Percentiles rank a stretch among this genome's conserved stretches.
These are phyloP conservation scores for Neomonachus schauinslandi DNA, from an alignment of 2,113 vertebrate genomes.

Conservation along the genomic window DNA sequence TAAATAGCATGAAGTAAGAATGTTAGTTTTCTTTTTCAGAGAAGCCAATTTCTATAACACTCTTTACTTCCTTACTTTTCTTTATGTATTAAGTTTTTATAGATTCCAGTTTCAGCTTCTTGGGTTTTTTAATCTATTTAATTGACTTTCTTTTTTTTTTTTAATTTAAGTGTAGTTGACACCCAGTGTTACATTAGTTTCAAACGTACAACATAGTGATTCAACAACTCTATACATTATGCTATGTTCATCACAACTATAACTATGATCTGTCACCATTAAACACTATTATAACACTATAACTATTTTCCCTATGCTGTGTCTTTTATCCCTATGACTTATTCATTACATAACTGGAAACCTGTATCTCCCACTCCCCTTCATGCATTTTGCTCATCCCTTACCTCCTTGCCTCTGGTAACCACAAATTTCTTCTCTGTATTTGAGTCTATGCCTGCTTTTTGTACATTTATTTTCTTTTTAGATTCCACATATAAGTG, in stretches of 20 bases:
- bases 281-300: background rate
- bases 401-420: background rate
- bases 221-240: background rate
- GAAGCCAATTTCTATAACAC: background rate
- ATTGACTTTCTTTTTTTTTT: background rate
- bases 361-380: background rate
- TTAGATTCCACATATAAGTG: background rate
- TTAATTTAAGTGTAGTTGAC: background rate
- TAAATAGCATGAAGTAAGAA: background rate
- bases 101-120: background rate
- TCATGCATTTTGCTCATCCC: background rate
- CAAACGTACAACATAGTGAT: background rate
- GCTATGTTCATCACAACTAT: background rate
- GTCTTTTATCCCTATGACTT: background rate
- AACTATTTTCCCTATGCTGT: background rate
- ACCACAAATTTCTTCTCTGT: background rate
- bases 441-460: background rate
- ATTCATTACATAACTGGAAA: background rate
- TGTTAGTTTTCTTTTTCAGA: background rate
- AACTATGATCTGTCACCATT: background rate
- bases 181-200: background rate
- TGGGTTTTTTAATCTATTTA: background rate
- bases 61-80: background rate
- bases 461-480: background rate
- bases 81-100: background rate